Base-by-base conservation (phyloP, 2,888 invertebrate genomes). In the Diarsia rubi region DNA sequence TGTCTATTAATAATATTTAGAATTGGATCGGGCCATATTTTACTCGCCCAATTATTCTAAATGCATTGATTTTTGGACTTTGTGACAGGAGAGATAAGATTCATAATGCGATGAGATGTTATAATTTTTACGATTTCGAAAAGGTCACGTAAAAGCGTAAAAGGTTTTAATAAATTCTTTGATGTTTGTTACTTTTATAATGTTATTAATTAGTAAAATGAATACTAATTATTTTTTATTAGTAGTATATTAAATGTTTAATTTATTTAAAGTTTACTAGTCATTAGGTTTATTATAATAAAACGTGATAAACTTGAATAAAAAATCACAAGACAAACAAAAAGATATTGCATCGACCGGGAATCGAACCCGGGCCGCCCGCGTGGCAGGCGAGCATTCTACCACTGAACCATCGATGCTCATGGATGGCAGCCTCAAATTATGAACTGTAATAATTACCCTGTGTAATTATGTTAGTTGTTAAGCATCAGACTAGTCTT, bases 361-460 rank as follows among this genome's bases (percentile, higher is more conserved):
- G 94, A 94, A 94, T 94, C 94, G 94, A 94, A 94, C 94, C 94
- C 92, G 93, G 92, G 92, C 92, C 92, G 92, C 93, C 96, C 95
- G 95, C 96, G 95, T 96, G 95, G 95, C 96, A 96, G 95, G 95
- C 96, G 96, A 96, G 95, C 96, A 96, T 96, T 95, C 96, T 96
- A 96, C 96, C 96, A 96, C 95, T 96, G 96, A 96, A 96, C 96
- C 96, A 96, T 94, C 96, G 96, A 96, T 96, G 96, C 95, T 95
- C 66, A 49, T n/a, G n/a, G n/a, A n/a, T n/a, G n/a, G n/a, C n/a
- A n/a, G n/a, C n/a, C 95, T 95, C 66, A 49, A 84, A 72, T 82
- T 57, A 0, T 0, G 12, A 31, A 54, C 0, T 0, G 0, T 1
- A 24, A 47, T 75, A 19, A 19, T 31, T 9, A 3, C 19, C 19